Evolutionary conservation across 2,113 vertebrate species (phyloP), one percentile per base, ranked within the genome.

Genomic region (Pimephales promelas): DNA sequence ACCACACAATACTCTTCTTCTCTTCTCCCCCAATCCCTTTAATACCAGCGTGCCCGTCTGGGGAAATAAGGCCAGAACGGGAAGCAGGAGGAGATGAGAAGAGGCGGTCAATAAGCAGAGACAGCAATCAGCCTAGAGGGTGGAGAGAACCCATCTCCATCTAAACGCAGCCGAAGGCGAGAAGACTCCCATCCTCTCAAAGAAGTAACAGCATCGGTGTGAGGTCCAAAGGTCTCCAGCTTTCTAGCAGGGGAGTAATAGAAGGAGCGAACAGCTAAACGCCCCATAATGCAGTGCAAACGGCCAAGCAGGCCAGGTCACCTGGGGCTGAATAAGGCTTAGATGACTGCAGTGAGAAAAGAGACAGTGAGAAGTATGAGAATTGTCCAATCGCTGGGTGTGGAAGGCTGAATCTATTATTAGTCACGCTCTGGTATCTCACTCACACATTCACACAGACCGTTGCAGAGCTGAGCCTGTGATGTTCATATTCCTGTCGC

Each of bases 51-150:
- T 31, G 40, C 52, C 49, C 72, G 34, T 72, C 87, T 36, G 10
- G 83, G 88, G 88, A 86, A 89, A 89, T 89, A 86, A 87, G 77
- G 47, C 75, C 82, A 64, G 82, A 86, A 88, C 61, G 24, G 77
- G 45, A 61, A 34, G 72, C 83, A 75, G 36, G 43, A 85, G 40
- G 75, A 64, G 73, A 80, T 61, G 61, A 76, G 79, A 59, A 70
- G 45, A 70, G 84, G 45, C 81, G 62, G 87, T 85, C 87, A 81
- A 84, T 87, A 84, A 66, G 78, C 82, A 64, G 85, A 70, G 81
- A 88, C 86, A 47, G 83, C 85, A 66, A 84, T 83, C 86, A 83
- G 56, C 54, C 54, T 24, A 16, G 83, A 75, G 75, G 31, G 79
- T 62, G 49, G 24, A 4, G 64, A 81, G 47, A 81, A 52, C 74